Evolutionary conservation across 1,140 invertebrate species (phyloP), one percentile per base, ranked within the genome.

Genomic region (Sitophilus oryzae): DNA sequence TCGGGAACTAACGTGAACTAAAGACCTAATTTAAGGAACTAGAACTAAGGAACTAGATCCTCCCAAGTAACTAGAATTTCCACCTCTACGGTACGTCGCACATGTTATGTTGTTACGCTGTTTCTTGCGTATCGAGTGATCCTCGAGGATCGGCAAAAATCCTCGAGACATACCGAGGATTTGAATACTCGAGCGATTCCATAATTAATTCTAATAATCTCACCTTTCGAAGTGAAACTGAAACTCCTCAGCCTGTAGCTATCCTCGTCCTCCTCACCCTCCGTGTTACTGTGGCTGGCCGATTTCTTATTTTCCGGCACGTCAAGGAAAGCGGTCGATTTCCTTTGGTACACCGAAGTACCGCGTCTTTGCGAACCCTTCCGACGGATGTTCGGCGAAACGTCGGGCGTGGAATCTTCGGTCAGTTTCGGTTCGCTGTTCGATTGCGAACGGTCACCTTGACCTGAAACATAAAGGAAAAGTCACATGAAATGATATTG

Each of bases 181-280:
- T n/a, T n/a, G n/a, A n/a, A n/a, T n/a, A n/a, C n/a, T n/a, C n/a
- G n/a, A n/a, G n/a, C n/a, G n/a, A n/a, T n/a, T n/a, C n/a, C n/a
- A n/a, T n/a, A n/a, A n/a, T n/a, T n/a, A n/a, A n/a, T n/a, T n/a
- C n/a, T n/a, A n/a, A n/a, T n/a, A n/a, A 18, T 37, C 54, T 62
- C 62, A 66, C 90, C 91, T 82, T 93, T 93, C 49, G 85, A 82
- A 42, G 89, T 93, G 63, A 89, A 83, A 72, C 87, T 90, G 76
- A 95, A 95, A 48, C 88, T 91, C 60, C 92, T 78, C 38, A 94
- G 82, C 47, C 91, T 76, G 72, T 91, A 89, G 25, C 85, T 86
- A 72, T 89, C 86, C 63, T 89, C 86, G 62, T 91, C 86, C 15
- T 82, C 82, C n/a, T 81, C 81, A 38, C 82, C 80, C 19, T 79